Evolutionary conservation across 2,113 vertebrate species (phyloP), one percentile per base, ranked within the genome.

Genomic region (Pomatostomus ruficeps): DNA sequence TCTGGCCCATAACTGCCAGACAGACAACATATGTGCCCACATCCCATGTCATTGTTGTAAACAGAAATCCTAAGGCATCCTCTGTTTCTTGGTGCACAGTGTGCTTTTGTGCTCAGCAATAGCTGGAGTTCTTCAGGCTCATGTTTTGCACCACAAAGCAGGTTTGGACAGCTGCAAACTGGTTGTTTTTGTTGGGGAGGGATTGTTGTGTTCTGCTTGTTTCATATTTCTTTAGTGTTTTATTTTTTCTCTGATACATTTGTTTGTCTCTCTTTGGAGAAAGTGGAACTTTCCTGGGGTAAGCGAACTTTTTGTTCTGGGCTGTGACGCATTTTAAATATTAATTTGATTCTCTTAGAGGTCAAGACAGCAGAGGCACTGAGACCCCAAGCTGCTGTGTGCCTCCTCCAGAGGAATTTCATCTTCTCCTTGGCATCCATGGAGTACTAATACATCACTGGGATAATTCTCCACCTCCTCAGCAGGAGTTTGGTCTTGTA

Each of bases 101-200:
- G 74, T 63, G 25, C 70, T 88, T 84, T 87, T 3, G 2, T 81
- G 65, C 49, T 72, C 38, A 76, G 42, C 55, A 54, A 45, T 82
- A 85, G 62, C 63, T 88, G 78, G 71, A 94, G 31, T 63, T 77
- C 28, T 58, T 65, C 52, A 51, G 42, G 24, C 67, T 93, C 38
- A 1, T 91, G 40, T 88, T 91, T 90, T 90, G 75, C 51, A 59
- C 29, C 68, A 36, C 55, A 52, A 59, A 79, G 16, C 0, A 4
- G 67, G 82, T 96, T 96, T 96, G 59, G 67, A 96, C 93, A 96
- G 96, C 94, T 97, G 95, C 68, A 62, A 10, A 62, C 12, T 38
- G n/a, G 19, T 93, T 96, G 71, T 83, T 95, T 95, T 92, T 70
- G 13, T 78, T 93, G 45, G 25, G 48, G 42, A 19, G 23, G 8